phyloP scores from a whole-genome alignment of 2,797 vertebrate genomes.

The Lithobates sylvaticus region DNA sequence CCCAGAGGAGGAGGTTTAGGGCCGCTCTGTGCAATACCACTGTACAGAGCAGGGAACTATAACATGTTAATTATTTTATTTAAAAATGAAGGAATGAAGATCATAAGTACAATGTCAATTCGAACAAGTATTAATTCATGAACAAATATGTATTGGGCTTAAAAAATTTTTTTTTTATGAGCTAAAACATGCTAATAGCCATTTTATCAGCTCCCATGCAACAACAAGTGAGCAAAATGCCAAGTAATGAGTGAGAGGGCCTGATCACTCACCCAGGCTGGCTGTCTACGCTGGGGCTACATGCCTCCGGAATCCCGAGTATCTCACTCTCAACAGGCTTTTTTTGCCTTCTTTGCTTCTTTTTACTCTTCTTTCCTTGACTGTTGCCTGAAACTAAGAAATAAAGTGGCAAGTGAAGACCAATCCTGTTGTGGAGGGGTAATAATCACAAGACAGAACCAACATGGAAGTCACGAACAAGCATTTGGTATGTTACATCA shows the following conservation, averaged over 20 bases:
- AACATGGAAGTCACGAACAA: not conserved
- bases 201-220: not conserved
- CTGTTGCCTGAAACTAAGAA: slow-evolving; percentile 19
- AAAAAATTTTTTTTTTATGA: slow-evolving; percentile 1
- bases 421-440: not conserved
- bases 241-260: not conserved
- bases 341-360: slow-evolving; percentile 42
- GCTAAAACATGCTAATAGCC: slow-evolving; percentile 8
- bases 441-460: not conserved
- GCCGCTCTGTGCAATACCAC: too few species aligned
- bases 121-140: too few species aligned
- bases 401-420: slow-evolving; percentile 23
- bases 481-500: not conserved
- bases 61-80: too few species aligned
- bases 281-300: slow-evolving; percentile 51
- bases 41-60: too few species aligned
- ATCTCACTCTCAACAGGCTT: slow-evolving; percentile 32
- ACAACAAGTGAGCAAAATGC: slow-evolving; percentile 2
- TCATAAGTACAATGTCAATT: too few species aligned
- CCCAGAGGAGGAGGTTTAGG: too few species aligned
- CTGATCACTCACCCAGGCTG: slow-evolving; percentile 18
- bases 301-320: not conserved
- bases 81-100: too few species aligned
- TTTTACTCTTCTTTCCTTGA: slow-evolving; percentile 41
- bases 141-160: too few species aligned